Conservation (phyloP, 2,888 invertebrate genomes). For the Allygus modestus region DNA sequence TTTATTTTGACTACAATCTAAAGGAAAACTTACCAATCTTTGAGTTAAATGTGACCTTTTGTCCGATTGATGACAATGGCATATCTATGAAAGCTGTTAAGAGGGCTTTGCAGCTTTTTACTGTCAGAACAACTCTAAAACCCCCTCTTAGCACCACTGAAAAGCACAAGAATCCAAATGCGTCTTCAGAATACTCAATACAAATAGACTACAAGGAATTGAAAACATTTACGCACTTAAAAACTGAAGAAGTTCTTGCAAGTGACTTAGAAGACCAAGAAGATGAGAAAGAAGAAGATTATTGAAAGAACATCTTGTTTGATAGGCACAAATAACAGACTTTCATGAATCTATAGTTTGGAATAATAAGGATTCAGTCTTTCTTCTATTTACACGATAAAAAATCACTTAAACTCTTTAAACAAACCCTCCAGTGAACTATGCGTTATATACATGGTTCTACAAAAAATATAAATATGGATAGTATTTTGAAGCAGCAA, state of each 20-base stretch:
- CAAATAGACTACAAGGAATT: constrained; percentile 23
- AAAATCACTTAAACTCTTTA: no score
- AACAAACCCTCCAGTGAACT: no score
- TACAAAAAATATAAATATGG: no score
- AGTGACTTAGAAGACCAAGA: background rate
- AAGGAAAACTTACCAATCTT: constrained; percentile 74
- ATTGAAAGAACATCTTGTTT: background rate
- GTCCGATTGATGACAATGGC: constrained; percentile 47
- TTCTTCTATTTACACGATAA: no score
- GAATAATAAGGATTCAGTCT: no score
- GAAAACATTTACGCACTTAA: constrained; percentile 23
- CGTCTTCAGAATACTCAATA: constrained; percentile 23
- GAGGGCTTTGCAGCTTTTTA: constrained; percentile 27
- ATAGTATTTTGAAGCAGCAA: no score
- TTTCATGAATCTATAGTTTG: no score
- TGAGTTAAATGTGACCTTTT: constrained; percentile 55
- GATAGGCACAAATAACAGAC: no score
- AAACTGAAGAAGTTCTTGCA: constrained; percentile 18
- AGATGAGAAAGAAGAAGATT: background rate
- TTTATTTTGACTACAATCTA: constrained; percentile 82
- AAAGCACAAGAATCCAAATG: constrained; percentile 7
- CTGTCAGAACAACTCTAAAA: constrained; percentile 44
- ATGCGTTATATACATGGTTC: no score
- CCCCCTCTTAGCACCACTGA: constrained; percentile 35
- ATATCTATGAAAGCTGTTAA: constrained; percentile 31